These are phyloP conservation scores for Wiebesia pumilae DNA, from an alignment of 1,140 invertebrate genomes.

Conservation along the genomic window DNA sequence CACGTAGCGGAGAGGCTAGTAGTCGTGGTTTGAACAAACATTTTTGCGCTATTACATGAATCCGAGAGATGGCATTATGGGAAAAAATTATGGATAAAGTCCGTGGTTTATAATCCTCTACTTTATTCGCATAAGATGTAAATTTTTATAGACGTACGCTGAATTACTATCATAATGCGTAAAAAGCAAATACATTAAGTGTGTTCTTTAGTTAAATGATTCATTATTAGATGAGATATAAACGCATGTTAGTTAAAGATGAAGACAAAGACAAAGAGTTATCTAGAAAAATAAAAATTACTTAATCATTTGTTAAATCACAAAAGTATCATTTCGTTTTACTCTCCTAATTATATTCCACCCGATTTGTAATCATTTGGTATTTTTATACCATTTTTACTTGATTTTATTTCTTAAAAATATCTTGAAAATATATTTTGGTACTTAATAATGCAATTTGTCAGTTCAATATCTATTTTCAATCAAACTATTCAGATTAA, in stretches of 20 bases:
- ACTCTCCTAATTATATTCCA: no score
- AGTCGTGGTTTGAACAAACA: conserved; percentile 65
- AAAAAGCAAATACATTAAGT: neutral
- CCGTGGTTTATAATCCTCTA: conserved; percentile 12
- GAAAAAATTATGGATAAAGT: conserved; percentile 42
- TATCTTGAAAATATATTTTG: neutral
- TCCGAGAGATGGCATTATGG: conserved; percentile 69
- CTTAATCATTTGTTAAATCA: neutral
- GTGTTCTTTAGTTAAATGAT: neutral
- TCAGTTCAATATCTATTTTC: neutral
- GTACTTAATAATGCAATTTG: neutral
- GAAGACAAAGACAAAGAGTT: neutral
- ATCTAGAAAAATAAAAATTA: neutral
- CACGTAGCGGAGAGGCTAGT: conserved; percentile 12
- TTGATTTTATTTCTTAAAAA: neutral
- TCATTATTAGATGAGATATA: neutral
- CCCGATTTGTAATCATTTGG: no score
- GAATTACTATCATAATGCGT: neutral
- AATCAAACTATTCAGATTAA: neutral
- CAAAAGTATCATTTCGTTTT: neutral
- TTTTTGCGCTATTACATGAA: conserved; percentile 71
- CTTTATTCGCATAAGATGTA: neutral
- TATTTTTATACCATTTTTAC: neutral
- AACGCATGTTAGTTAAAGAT: neutral
- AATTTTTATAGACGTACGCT: neutral